These are phyloP conservation scores for Eristalis intricaria DNA, from an alignment of 2,888 invertebrate genomes.

Conservation along the genomic window DNA sequence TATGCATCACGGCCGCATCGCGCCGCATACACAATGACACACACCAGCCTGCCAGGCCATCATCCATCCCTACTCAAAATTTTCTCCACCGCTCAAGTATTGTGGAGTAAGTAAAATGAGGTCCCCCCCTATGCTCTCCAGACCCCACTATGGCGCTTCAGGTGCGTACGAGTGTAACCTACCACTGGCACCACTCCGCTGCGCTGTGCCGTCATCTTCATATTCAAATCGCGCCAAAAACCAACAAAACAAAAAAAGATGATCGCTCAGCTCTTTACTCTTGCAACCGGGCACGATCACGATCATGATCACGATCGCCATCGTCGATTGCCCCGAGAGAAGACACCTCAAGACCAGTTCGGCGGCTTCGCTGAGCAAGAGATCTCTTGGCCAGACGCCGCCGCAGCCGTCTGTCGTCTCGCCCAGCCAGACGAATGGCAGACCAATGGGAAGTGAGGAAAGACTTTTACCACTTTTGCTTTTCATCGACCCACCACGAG, in stretches of 20 bases:
- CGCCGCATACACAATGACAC: conserved; percentile 55
- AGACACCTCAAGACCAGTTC: conserved; percentile 55
- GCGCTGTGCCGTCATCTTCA: conserved; percentile 46
- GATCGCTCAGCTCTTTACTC: conserved; percentile 42
- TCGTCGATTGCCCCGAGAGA: conserved; percentile 1
- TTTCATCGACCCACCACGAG: conserved; percentile 16
- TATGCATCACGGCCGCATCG: conserved; percentile 66
- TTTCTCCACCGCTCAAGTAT: conserved; percentile 52
- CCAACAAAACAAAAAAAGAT: not conserved
- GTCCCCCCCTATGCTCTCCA: not conserved
- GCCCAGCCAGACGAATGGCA: conserved; percentile 52
- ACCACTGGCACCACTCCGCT: conserved; percentile 36
- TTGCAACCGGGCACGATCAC: conserved; percentile 44
- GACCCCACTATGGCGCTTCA: conserved; percentile 44
- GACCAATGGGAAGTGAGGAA: conserved; percentile 50
- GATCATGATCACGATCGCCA: conserved; percentile 56
- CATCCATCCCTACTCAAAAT: conserved; percentile 65
- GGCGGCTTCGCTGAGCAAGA: conserved; percentile 22
- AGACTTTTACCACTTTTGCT: conserved; percentile 72
- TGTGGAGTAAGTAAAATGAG: conserved; percentile 2
- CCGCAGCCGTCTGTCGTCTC: not conserved
- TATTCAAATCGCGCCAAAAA: conserved; percentile 70
- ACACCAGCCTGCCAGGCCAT: conserved; percentile 17
- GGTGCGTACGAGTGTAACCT: conserved; percentile 53
- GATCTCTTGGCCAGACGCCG: conserved; percentile 20